Base-by-base conservation (phyloP, 2,113 vertebrate genomes). In the Paradoxurus hermaphroditus region DNA sequence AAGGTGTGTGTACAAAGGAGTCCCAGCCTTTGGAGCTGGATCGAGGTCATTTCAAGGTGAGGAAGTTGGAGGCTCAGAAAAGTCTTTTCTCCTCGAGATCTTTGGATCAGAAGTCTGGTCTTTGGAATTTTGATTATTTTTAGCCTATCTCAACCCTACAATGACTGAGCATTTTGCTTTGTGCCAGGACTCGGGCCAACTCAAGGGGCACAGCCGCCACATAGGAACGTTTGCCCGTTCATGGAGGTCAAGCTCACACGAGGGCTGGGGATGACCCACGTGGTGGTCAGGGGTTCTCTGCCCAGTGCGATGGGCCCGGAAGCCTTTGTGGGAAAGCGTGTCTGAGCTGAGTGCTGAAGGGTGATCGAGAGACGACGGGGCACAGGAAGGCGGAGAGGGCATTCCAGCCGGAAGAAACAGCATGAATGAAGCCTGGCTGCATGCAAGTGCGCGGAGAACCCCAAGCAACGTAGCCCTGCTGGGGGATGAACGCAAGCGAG, bases 81-180 rank as follows among this genome's bases (percentile, higher is more conserved):
- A 89, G 46, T 56, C 27, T 81, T 83, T 90, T 56, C 29, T 85
- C 12, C 49, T 91, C 91, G 46, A 95, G 67, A 34, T 77, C 44
- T 85, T 85, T 90, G 36, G 11, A 77, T 23, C 39, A 59, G 79
- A 68, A 68, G 31, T 59, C 44, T 36, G 23, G 31, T 29, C 59
- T 78, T 44, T 85, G 70, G 70, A 65, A 65, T 46, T 14, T 31
- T 90, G 78, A 51, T 68, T 59, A 78, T 16, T 46, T 90, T 49
- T 78, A 78, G 59, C 23, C 18, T 23, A 14, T 46, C 36, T 53
- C 31, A 7, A n/a, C 29, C n/a, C 25, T 25, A 16, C 3, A 67
- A 85, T 23, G 29, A 31, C 59, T 68, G 46, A 85, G 16, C 36
- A 25, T 63, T 62, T 89, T 41, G 23, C 68, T 56, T 39, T 65